phyloP scores from a whole-genome alignment of 2,113 vertebrate genomes.

The Petaurus breviceps region DNA sequence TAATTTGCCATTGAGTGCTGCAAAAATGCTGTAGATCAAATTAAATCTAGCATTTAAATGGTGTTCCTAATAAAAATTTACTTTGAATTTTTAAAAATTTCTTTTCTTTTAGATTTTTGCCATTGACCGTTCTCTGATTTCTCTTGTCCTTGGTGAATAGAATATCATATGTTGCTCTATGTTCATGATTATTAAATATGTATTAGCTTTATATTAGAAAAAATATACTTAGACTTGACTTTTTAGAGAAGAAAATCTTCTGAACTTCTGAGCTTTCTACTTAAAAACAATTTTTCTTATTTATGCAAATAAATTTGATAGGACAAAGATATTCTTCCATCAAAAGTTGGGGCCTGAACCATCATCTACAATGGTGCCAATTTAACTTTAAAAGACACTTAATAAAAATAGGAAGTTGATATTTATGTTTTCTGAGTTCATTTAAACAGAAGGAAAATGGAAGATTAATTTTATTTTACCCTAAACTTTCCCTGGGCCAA shows the following conservation, averaged over 20 bases:
- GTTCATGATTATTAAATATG: background rate
- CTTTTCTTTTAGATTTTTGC: background rate
- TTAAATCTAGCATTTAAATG: background rate
- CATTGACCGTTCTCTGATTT: background rate
- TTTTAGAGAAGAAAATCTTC: background rate
- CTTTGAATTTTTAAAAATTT: background rate
- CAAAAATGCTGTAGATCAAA: background rate
- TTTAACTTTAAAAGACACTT: background rate
- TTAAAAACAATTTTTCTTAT: background rate
- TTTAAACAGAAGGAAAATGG: background rate
- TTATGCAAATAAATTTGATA: background rate
- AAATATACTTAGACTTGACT: background rate
- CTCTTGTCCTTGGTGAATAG: background rate
- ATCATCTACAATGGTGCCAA: background rate
- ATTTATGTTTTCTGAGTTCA: background rate
- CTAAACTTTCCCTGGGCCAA: conserved; percentile 1
- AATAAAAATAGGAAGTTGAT: background rate
- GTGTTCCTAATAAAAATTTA: background rate
- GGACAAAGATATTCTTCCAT: background rate
- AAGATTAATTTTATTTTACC: background rate
- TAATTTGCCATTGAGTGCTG: no score
- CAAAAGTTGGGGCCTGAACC: background rate
- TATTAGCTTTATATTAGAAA: background rate
- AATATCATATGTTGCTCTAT: background rate
- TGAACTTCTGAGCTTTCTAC: background rate